Evolutionary conservation across 2,797 vertebrate genomes (phyloP).

Genomic region (Eidolon dupreanum): DNA sequence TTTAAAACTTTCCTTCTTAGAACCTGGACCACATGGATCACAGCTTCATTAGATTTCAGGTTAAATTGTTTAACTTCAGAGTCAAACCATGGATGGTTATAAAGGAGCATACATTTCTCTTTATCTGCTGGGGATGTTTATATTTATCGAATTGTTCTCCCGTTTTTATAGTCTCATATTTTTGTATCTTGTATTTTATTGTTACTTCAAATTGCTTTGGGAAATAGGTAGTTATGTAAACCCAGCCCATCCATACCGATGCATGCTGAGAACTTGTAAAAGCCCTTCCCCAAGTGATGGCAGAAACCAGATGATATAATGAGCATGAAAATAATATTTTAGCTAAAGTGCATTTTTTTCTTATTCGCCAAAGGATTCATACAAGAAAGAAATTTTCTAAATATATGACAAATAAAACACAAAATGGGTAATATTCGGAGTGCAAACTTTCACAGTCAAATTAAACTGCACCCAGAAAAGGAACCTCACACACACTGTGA

Average conservation of each 20-base stretch:
- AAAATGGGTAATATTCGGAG: background rate
- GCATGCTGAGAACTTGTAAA: background rate
- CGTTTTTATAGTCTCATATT: background rate
- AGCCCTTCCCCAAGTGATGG: background rate
- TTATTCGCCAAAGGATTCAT: background rate
- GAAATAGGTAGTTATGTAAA: background rate
- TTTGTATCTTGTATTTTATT: constrained; percentile 19
- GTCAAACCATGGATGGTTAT: background rate
- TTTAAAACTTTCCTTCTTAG: background rate
- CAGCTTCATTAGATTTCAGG: background rate
- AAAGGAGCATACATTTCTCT: background rate
- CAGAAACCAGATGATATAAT: background rate
- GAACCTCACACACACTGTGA: background rate
- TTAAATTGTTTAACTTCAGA: background rate
- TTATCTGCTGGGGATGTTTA: background rate
- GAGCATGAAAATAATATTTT: background rate
- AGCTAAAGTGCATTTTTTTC: background rate
- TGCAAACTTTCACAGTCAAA: background rate
- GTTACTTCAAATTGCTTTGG: constrained; percentile 20
- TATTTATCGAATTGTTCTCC: background rate
- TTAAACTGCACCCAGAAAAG: background rate
- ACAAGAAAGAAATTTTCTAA: background rate
- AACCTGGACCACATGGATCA: background rate
- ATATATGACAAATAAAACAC: background rate
- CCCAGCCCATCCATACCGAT: no score